Conservation (phyloP, 2,113 vertebrate genomes). For the Zosterops japonicus region DNA sequence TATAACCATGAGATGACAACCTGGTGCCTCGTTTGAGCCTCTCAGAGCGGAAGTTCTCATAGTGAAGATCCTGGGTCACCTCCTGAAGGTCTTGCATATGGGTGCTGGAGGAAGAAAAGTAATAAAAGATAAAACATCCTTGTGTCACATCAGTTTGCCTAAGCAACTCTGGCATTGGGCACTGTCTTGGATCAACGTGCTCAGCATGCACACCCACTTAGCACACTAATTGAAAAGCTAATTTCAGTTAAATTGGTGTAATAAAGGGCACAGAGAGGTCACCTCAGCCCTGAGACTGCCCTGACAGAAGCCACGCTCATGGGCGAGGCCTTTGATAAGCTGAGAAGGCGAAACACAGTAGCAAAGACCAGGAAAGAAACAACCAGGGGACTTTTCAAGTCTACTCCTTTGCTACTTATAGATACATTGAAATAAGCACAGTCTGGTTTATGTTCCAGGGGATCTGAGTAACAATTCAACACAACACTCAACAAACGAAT, state of each 20-base stretch:
- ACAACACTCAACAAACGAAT: rapidly evolving
- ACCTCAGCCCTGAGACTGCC: not conserved
- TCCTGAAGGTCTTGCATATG: constrained; percentile 99
- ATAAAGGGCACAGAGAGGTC: not conserved
- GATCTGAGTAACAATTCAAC: not conserved
- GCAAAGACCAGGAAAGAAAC: not conserved
- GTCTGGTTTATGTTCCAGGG: rapidly evolving
- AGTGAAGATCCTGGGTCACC: constrained; percentile 98
- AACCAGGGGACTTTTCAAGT: not conserved
- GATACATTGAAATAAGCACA: not conserved
- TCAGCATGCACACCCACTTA: not conserved
- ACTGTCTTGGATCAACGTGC: not conserved
- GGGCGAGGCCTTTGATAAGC: rapidly evolving
- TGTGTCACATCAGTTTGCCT: not conserved
- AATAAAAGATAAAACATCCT: not conserved
- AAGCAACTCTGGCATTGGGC: not conserved
- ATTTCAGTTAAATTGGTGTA: not conserved
- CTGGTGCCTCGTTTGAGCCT: constrained; percentile 95
- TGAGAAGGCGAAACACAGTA: not conserved
- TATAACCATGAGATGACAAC: constrained; percentile 80
- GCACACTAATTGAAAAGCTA: not conserved
- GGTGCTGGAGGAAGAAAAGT: constrained; percentile 75
- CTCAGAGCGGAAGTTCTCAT: constrained; percentile 98
- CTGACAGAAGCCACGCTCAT: not conserved
- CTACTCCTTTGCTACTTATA: not conserved